These are phyloP conservation scores for Synchiropus splendidus DNA, from an alignment of 2,113 vertebrate genomes.

Conservation along the genomic window DNA sequence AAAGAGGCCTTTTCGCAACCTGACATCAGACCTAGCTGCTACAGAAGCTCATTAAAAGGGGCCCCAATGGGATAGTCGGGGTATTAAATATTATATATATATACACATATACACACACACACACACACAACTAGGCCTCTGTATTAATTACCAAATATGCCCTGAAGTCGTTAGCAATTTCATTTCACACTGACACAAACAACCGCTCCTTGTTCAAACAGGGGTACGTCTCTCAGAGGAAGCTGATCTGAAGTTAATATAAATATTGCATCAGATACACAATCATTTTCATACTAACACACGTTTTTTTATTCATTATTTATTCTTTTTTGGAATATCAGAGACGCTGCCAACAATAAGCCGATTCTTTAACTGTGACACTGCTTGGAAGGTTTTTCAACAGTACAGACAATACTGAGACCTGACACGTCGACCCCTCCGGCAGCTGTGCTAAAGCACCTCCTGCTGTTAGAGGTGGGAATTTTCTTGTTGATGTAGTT, in stretches of 20 bases:
- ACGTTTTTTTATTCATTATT: constrained; percentile 2
- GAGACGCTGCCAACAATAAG: no score
- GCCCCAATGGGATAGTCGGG: constrained; percentile 69
- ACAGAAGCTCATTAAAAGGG: constrained; percentile 82
- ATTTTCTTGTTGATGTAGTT: no score
- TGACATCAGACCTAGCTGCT: constrained; percentile 77
- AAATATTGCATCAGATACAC: constrained; percentile 56
- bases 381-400: no score
- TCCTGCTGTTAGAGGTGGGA: no score
- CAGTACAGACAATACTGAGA: no score
- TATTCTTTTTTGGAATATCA: no score
- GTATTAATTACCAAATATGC: constrained; percentile 70
- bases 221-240: constrained; percentile 47
- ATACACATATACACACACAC: constrained; percentile 43
- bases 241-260: constrained; percentile 43
- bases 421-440: no score
- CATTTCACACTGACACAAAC: constrained; percentile 62
- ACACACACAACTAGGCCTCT: constrained; percentile 42
- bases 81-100: constrained; percentile 71
- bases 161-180: constrained; percentile 63
- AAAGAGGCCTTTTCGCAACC: constrained; percentile 83
- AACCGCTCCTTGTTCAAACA: constrained; percentile 58
- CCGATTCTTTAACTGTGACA: no score
- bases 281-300: constrained; percentile 9
- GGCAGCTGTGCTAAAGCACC: no score